phyloP scores from a whole-genome alignment of 2,888 invertebrate species.

The Archaeoteleia sp. region DNA sequence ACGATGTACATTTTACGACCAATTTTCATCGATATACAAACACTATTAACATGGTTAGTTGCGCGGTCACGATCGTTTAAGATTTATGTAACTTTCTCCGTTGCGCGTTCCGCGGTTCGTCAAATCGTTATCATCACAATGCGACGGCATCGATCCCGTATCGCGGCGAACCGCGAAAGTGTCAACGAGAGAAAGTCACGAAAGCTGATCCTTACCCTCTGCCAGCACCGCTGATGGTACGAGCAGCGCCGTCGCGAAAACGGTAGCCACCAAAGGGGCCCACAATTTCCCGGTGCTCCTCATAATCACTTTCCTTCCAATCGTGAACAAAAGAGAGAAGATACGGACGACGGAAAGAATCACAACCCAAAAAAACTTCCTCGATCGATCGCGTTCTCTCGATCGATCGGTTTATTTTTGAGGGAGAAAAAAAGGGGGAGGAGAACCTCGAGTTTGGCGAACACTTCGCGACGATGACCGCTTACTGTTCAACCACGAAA shows the following conservation, averaged over 20 bases:
- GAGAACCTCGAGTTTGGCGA: constrained; percentile 19
- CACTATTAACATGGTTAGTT: constrained; percentile 27
- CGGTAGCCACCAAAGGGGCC: constrained; percentile 64
- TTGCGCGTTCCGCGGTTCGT: background rate
- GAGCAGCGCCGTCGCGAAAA: constrained; percentile 65
- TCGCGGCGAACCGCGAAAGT: constrained; percentile 5
- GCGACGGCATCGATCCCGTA: background rate
- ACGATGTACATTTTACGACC: too few relatives aligned
- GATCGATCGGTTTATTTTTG: too few relatives aligned
- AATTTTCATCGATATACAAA: too few relatives aligned
- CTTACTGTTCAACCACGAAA: constrained; percentile 65
- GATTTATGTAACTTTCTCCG: constrained; percentile 51
- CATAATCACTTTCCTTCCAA: constrained; percentile 55
- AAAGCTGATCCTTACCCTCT: constrained; percentile 67
- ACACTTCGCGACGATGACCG: constrained; percentile 52
- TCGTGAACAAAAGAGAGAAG: too few relatives aligned
- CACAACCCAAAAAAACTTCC: constrained; percentile 11
- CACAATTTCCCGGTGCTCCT: constrained; percentile 63
- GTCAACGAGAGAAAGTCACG: constrained; percentile 22
- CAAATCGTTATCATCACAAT: constrained; percentile 7
- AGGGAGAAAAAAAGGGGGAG: too few relatives aligned
- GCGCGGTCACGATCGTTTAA: constrained; percentile 23
- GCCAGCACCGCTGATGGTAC: constrained; percentile 62
- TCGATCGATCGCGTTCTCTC: too few relatives aligned
- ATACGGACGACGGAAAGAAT: constrained; percentile 40